A percentile compares a stretch with the other conserved stretches of the same genome.
These are phyloP conservation scores for Micropterix aruncella DNA, from an alignment of 2,888 invertebrate genomes.

Conservation along the genomic window DNA sequence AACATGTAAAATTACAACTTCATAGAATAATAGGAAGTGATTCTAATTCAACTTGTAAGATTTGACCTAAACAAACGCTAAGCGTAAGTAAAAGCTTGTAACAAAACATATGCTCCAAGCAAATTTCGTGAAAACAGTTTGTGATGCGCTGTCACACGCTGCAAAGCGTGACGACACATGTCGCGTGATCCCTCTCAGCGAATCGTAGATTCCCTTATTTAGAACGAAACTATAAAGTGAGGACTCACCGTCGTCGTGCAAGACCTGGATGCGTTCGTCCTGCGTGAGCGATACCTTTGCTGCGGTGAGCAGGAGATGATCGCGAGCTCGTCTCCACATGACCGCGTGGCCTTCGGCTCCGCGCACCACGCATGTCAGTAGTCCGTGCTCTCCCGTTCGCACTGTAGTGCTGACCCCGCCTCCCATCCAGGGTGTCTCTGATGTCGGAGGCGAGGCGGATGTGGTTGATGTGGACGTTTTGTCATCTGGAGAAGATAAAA, in stretches of 20 bases:
- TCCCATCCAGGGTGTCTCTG: neutral
- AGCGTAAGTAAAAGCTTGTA: neutral
- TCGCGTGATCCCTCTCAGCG: neutral
- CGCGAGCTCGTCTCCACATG: conserved; percentile 58
- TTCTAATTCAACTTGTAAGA: too few relatives aligned
- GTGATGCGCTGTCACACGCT: too few relatives aligned
- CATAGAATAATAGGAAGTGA: too few relatives aligned
- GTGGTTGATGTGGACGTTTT: too few relatives aligned
- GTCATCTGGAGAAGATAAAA: too few relatives aligned
- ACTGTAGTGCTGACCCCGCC: neutral
- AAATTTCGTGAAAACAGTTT: too few relatives aligned
- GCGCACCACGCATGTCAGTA: conserved; percentile 67
- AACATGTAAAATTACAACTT: too few relatives aligned
- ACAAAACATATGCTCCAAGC: neutral
- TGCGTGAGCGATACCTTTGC: conserved; percentile 61
- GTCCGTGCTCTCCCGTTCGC: conserved; percentile 52
- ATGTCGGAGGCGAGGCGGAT: too few relatives aligned
- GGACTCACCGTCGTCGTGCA: conserved; percentile 63
- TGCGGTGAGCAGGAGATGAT: conserved; percentile 59
- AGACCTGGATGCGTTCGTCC: conserved; percentile 54
- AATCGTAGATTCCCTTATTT: too few relatives aligned
- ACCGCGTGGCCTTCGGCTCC: conserved; percentile 58
- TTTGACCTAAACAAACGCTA: too few relatives aligned
- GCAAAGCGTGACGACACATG: neutral
- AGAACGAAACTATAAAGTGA: conserved; percentile 4